Evolutionary conservation across 2,113 vertebrate species (phyloP).

Genomic region (Sturnira hondurensis): DNA sequence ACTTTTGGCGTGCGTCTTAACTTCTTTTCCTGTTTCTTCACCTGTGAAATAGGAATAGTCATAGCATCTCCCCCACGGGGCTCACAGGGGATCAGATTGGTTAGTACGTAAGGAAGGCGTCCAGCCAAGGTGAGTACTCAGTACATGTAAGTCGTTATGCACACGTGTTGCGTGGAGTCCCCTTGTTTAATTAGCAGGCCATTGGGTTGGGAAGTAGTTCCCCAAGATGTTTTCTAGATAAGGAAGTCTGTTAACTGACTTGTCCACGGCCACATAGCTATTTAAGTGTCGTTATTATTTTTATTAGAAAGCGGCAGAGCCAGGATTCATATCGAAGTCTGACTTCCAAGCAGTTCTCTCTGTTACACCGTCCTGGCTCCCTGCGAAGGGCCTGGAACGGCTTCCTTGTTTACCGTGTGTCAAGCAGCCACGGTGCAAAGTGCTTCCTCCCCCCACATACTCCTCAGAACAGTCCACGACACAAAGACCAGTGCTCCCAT

Average conservation of each 20-base stretch:
- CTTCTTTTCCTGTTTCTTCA: not conserved
- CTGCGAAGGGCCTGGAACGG: not conserved
- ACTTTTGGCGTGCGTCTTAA: not conserved
- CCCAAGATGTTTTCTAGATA: not conserved
- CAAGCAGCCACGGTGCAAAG: not conserved
- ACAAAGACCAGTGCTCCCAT: not conserved
- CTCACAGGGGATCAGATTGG: not conserved
- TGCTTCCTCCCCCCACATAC: not conserved
- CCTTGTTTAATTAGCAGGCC: not conserved
- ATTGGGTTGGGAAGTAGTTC: not conserved
- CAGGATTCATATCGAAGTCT: not conserved
- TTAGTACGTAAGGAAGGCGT: not conserved
- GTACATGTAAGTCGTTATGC: not conserved
- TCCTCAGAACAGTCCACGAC: not conserved
- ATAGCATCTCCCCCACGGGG: not conserved
- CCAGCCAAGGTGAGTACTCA: not conserved
- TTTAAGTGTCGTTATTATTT: not conserved
- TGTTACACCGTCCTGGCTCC: not conserved
- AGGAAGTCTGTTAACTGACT: not conserved
- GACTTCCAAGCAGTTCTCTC: not conserved
- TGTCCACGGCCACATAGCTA: not conserved
- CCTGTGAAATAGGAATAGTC: not conserved
- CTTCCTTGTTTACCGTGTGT: not conserved
- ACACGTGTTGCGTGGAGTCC: not conserved
- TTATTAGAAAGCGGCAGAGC: slow-evolving; percentile 1